Base-by-base conservation (phyloP, 2,888 invertebrate genomes). In the Lypha dubia region DNA sequence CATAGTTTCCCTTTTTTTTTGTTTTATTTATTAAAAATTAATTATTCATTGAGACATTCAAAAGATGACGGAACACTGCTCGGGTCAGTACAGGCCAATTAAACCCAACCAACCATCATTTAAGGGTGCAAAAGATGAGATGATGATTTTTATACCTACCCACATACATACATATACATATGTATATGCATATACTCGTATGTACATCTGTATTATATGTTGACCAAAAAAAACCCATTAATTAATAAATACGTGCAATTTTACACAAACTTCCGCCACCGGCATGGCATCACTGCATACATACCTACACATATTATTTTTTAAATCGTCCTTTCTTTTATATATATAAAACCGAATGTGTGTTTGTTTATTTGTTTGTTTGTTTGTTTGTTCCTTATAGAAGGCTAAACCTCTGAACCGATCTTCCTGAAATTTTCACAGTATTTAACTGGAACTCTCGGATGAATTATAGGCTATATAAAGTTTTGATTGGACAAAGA, bases 21-120 rank as follows among this genome's bases (percentile, higher is more conserved):
- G 28, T 22, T 22, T 68, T 60, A 38, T 51, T 77, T 77, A 49
- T 24, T 17, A 51, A 56, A 70, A 77, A 84, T 84, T 68, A 79
- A 81, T 81, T 81, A 81, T 84, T 84, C 74, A 84, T 84, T 84
- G 84, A 84, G 84, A 81, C 77, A 81, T 84, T 84, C 60, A 75
- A 81, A 79, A 84, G 84, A 84, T 81, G 81, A 84, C 81, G 80
- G 84, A 44, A 60, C 46, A 68, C 58, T 38, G 74, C 49, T 9
- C 70, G 35, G 58, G 60, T 79, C 71, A 68, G 35, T 53, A 35
- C 49, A 70, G 46, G 51, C 70, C 68, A 70, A 63, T 56, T 44
- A 24, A 81, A 63, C 44, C 68, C 63, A 73, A 58, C 56, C 79
- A 74, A 70, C 79, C 79, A 65, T 49, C 44, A 67, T 68, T 81